Percentiles rank a stretch among this genome's conserved stretches.
Conservation (phyloP, 2,113 vertebrate species). For the Oreochromis tanganicae region DNA sequence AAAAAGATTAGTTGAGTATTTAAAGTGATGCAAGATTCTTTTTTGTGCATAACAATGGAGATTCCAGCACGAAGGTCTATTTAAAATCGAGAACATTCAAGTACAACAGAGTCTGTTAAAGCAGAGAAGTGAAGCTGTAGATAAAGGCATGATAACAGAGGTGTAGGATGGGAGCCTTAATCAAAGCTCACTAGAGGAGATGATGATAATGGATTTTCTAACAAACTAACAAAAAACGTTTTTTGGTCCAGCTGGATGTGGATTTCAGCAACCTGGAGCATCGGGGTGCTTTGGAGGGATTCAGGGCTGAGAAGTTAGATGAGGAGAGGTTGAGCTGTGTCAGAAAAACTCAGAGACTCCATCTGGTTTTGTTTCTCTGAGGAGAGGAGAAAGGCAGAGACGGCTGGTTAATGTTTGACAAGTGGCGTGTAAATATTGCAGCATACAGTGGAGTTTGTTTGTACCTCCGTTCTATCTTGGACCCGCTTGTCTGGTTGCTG, state of each 20-base stretch:
- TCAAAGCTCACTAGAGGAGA: neutral
- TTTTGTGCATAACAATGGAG: neutral
- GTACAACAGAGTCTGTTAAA: neutral
- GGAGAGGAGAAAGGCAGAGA: neutral
- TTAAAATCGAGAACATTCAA: conserved; percentile 25
- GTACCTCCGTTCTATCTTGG: conserved; percentile 59
- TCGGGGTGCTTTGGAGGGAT: neutral
- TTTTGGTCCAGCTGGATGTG: neutral
- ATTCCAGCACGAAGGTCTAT: neutral
- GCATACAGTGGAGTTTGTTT: neutral
- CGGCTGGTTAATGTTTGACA: neutral
- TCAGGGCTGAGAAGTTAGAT: conserved; percentile 21
- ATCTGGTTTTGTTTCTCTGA: conserved; percentile 65
- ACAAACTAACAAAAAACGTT: neutral
- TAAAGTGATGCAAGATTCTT: neutral
- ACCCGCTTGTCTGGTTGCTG: conserved; percentile 62
- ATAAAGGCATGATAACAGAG: neutral
- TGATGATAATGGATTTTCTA: neutral
- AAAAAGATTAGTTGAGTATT: neutral
- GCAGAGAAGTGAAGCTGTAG: neutral
- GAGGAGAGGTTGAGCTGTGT: conserved; percentile 24
- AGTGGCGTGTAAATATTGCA: neutral
- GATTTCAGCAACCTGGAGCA: conserved; percentile 1
- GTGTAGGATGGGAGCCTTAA: neutral
- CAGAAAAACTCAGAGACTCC: conserved; percentile 61